phyloP scores from a whole-genome alignment of 2,113 vertebrate species.

The Balaeniceps rex region DNA sequence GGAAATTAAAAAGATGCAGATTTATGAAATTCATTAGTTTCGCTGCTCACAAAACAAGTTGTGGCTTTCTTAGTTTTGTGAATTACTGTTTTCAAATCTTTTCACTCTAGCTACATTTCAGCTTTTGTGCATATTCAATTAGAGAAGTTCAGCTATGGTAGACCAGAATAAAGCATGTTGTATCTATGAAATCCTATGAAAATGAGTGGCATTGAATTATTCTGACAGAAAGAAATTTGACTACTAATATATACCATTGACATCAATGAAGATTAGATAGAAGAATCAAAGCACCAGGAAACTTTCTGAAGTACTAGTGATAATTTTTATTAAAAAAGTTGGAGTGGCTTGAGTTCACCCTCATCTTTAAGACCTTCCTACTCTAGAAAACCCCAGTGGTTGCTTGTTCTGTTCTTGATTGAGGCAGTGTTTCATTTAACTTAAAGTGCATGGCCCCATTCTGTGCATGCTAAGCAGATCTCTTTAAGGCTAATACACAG shows the following conservation, averaged over 20 bases:
- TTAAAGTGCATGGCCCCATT: background rate
- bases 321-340: background rate
- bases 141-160: background rate
- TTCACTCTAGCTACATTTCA: background rate
- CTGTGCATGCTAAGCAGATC: background rate
- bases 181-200: background rate
- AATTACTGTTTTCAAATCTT: background rate
- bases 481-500: background rate
- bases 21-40: background rate
- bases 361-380: background rate
- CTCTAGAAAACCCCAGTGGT: background rate
- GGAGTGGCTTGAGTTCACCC: background rate
- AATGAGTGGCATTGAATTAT: background rate
- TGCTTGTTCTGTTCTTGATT: background rate
- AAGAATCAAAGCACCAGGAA: background rate
- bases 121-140: background rate
- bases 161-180: background rate
- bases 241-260: background rate
- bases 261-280: background rate
- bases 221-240: background rate
- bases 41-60: background rate
- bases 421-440: background rate
- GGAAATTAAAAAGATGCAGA: background rate
- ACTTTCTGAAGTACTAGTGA: background rate
- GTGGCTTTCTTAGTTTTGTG: background rate